A percentile compares a stretch with the other conserved stretches of the same genome.
These are phyloP conservation scores for Cantharis flavilabris DNA, from an alignment of 2,888 invertebrate genomes.

Conservation along the genomic window DNA sequence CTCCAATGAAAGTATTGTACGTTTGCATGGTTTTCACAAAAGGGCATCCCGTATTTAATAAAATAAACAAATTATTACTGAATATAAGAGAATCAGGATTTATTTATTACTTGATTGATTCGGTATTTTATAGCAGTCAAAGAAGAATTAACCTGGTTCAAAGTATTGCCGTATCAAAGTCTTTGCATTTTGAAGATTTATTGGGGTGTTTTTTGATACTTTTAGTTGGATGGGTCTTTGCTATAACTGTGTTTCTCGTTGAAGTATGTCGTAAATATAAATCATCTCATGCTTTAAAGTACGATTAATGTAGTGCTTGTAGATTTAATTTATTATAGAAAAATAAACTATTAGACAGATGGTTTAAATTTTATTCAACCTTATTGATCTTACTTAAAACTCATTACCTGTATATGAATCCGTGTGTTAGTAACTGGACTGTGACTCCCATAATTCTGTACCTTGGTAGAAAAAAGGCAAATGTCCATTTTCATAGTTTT, in stretches of 20 bases:
- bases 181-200: neutral
- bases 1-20: neutral
- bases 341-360: too few relatives aligned
- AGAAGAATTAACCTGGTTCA: neutral
- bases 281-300: neutral
- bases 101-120: neutral
- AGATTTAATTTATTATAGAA: too few relatives aligned
- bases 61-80: neutral
- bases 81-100: neutral
- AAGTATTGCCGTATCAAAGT: neutral
- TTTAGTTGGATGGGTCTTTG: neutral
- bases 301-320: neutral
- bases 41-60: neutral
- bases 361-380: too few relatives aligned
- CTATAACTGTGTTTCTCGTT: neutral
- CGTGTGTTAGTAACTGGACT: too few relatives aligned
- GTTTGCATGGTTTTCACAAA: neutral
- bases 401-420: too few relatives aligned
- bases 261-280: neutral
- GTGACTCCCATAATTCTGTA: too few relatives aligned
- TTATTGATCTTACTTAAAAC: too few relatives aligned
- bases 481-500: too few relatives aligned
- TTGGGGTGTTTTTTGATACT: neutral
- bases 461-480: too few relatives aligned
- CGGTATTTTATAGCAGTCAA: neutral